Evolutionary conservation across 2,888 invertebrate species (phyloP), one percentile per base, ranked within the genome.

Genomic region (Theodoxus fluviatilis): DNA sequence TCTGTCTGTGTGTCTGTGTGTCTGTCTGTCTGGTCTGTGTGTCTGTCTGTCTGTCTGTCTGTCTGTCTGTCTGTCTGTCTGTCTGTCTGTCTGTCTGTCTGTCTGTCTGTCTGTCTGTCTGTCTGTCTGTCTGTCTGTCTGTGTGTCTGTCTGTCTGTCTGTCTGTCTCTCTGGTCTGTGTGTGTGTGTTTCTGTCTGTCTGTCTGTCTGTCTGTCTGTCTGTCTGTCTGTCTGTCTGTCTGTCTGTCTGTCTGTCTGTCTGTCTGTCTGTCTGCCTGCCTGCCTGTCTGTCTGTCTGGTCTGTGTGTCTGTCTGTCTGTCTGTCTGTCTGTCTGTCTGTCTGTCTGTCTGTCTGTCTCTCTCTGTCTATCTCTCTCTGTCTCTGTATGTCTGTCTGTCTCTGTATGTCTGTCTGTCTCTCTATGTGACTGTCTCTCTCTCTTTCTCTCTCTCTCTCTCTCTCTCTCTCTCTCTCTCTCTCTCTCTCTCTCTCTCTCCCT

Each of bases 401-500:
- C 15, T 28, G 28, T 40, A 18, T 59, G 33, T 31, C 15, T 59
- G 37, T 35, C 12, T 61, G n/a, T 61, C 22, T 37, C 3, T 61
- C 22, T 61, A 9, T 37, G 37, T 37, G 1, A 38, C 38, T 37
- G 22, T 3, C 4, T 18, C 38, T 37, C n/a, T 61, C n/a, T n/a
- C 18, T 22, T 22, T 22, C n/a, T 15, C 49, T 22, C 49, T 4
- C 12, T 61, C 22, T 61, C 6, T 66, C 0, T 66, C 9, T 43
- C 28, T 68, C 61, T 43, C 18, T 40, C 47, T 61, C 28, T 59
- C 47, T 68, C 43, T 61, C 61, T 68, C 33, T 43, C 35, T 43
- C 12, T 61, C 43, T 59, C 43, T 61, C 61, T 61, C 43, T 68
- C 68, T 57, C n/a, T 33, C 61, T 61, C 43, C 47, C 18, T 40